Percentiles rank a stretch among this genome's conserved stretches.
phyloP scores from a whole-genome alignment of 2,888 invertebrate species.

The Polia nebulosa region DNA sequence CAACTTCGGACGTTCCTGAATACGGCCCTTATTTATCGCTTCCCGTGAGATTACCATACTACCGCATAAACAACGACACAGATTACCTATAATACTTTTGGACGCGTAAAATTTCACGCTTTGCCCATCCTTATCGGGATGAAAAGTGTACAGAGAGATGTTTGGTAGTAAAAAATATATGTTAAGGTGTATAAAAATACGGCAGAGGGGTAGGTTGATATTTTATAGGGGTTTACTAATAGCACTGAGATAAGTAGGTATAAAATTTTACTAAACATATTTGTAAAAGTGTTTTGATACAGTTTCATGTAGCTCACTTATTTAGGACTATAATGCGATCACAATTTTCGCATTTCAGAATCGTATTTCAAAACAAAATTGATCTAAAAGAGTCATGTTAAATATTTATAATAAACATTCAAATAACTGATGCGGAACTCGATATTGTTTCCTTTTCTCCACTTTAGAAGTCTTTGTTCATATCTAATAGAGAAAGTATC shows the following conservation, averaged over 20 bases:
- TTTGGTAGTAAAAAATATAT: constrained; percentile 63
- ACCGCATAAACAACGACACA: constrained; percentile 75
- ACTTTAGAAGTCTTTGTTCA: constrained; percentile 23
- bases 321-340: constrained; percentile 11
- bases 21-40: constrained; percentile 76
- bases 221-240: constrained; percentile 66
- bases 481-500: constrained; percentile 47
- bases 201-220: constrained; percentile 36
- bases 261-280: constrained; percentile 54
- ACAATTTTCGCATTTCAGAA: not conserved
- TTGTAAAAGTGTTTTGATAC: constrained; percentile 41
- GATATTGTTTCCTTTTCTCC: constrained; percentile 31
- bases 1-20: constrained; percentile 74
- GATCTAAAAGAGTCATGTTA: not conserved
- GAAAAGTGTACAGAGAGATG: constrained; percentile 63
- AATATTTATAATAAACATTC: constrained; percentile 30
- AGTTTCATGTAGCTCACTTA: constrained; percentile 32
- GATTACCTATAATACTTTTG: constrained; percentile 69
- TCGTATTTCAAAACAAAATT: constrained; percentile 8
- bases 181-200: constrained; percentile 58
- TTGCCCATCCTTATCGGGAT: constrained; percentile 67
- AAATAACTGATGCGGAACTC: constrained; percentile 27
- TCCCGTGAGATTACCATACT: constrained; percentile 77
- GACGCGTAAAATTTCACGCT: constrained; percentile 74
- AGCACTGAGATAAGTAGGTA: constrained; percentile 59